A percentile compares a stretch with the other conserved stretches of the same genome.
phyloP scores from a whole-genome alignment of 2,797 vertebrate genomes.

The Vireo griseus region DNA sequence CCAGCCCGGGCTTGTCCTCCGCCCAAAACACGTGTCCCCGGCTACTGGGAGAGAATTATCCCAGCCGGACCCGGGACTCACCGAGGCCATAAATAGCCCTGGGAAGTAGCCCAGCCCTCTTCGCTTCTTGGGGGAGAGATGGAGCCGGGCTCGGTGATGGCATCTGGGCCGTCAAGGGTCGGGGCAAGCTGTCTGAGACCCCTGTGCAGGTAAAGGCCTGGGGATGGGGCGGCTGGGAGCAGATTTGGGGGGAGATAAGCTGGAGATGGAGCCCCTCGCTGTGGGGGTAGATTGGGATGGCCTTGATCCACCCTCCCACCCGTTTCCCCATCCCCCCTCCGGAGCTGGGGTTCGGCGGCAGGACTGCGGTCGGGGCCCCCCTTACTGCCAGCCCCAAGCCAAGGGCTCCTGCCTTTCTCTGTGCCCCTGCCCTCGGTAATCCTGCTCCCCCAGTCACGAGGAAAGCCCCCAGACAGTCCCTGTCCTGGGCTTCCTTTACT shows the following conservation, averaged over 20 bases:
- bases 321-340: fast-evolving
- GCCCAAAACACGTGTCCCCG: not conserved
- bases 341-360: not conserved
- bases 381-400: not conserved
- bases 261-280: not conserved
- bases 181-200: not conserved
- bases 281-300: not conserved
- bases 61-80: not conserved
- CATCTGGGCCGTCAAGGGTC: not conserved
- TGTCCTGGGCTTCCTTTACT: not conserved
- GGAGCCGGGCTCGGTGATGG: not conserved
- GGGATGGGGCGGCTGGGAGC: not conserved
- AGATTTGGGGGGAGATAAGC: not conserved
- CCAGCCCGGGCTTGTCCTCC: not conserved
- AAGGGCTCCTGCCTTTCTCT: not conserved
- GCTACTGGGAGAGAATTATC: not conserved
- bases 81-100: not conserved
- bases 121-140: not conserved
- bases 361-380: fast-evolving
- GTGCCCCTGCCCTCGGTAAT: not conserved
- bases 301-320: not conserved
- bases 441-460: not conserved
- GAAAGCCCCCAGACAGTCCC: not conserved
- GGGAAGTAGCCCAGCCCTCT: not conserved
- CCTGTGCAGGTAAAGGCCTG: slow-evolving; percentile 74